Evolutionary conservation across 2,113 vertebrate species (phyloP), one percentile per base, ranked within the genome.

Genomic region (Psittacula cyanocephala): DNA sequence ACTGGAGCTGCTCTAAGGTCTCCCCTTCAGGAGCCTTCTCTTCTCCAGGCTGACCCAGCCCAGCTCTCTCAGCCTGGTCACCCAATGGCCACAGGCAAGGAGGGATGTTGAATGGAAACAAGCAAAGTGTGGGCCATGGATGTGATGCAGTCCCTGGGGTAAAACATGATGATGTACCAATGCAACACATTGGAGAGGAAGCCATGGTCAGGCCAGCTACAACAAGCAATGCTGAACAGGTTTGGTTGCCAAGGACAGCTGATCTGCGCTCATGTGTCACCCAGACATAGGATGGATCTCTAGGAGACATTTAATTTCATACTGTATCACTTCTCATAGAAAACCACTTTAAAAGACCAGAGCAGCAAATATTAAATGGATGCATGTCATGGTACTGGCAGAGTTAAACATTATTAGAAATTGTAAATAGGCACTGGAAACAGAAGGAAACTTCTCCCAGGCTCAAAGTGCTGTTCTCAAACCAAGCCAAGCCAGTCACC

Each of bases 201-300:
- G 47, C 19, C 28, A 17, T 15, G 3, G 24, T 3, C 46, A 44
- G 20, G 20, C 46, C 12, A 11, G 13, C 47, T 18, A 41, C 49
- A 19, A 3, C 8, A 3, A 50, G 44, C 81, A 71, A 8, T 2
- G 17, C 17, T 24, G 33, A 24, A 7, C 14, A 29, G 9, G 28
- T 15, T 17, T 41, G 46, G 59, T 7, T 63, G n/a, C 35, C 4
- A 1, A n/a, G 39, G 39, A 12, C 52, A 37, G 28, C 35, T 5
- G 2, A 17, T 28, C 39, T 1, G 1, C 17, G 55, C 12, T 35
- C 33, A 2, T 3, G n/a, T 22, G 17, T 69, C 35, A 28, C 7
- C 65, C 67, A 39, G 39, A 27, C 11, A 11, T 2, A 17, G 1
- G 29, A 35, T 0, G 47, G 46, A 27, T 18, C 43, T 59, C 80